Evolutionary conservation across 1,140 invertebrate species (phyloP).

Genomic region (Ganaspis sp.): DNA sequence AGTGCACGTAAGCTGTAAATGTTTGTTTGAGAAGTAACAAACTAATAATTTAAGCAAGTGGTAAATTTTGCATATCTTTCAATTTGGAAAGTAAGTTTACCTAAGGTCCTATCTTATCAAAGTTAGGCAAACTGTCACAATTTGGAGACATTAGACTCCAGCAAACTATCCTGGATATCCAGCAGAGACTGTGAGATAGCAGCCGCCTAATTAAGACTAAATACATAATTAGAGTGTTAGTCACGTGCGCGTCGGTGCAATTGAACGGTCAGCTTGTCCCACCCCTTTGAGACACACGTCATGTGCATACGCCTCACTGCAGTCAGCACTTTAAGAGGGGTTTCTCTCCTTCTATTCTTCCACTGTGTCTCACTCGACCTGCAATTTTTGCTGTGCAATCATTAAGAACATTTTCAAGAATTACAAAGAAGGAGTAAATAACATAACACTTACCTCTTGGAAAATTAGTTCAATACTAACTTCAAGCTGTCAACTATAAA

Average conservation of each 20-base stretch:
- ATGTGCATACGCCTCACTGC: slow-evolving; percentile 51
- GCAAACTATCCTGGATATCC: slow-evolving; percentile 50
- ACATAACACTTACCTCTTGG: too few species aligned
- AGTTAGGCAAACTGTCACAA: slow-evolving; percentile 32
- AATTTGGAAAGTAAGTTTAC: slow-evolving; percentile 11
- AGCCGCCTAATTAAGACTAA: slow-evolving; percentile 72
- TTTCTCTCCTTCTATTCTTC: slow-evolving; percentile 13
- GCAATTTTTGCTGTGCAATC: background rate
- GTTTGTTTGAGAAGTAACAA: too few species aligned
- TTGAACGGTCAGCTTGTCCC: slow-evolving; percentile 67
- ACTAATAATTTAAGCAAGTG: too few species aligned
- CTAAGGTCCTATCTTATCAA: slow-evolving; percentile 15
- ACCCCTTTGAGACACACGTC: slow-evolving; percentile 60
- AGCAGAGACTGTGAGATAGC: slow-evolving; percentile 59
- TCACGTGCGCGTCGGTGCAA: slow-evolving; percentile 70
- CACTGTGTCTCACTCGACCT: background rate
- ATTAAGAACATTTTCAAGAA: background rate
- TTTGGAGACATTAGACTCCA: slow-evolving; percentile 39
- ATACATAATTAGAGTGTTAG: slow-evolving; percentile 74
- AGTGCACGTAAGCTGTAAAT: too few species aligned
- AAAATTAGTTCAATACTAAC: too few species aligned
- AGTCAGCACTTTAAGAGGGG: slow-evolving; percentile 58
- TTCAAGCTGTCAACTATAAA: too few species aligned
- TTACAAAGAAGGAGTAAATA: background rate
- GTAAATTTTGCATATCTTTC: slow-evolving; percentile 1